phyloP scores from a whole-genome alignment of 30 jellyfish, hydroid and myxozoan genomes.

The Aurelia aurita complex sp. Pacific region DNA sequence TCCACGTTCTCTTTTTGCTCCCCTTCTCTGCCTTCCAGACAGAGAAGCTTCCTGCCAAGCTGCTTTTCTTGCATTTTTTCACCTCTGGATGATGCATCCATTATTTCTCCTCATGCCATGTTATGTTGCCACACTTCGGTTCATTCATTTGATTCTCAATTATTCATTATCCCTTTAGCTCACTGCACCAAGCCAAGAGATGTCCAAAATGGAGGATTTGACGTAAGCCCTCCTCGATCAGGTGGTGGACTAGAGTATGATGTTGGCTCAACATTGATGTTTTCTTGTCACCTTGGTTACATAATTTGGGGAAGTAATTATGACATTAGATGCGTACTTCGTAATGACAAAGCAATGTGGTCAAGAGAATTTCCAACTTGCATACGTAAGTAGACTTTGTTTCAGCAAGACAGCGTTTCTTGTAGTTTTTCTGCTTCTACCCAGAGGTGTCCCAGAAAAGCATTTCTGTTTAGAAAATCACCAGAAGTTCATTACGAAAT shows the following conservation, averaged over 20 bases:
- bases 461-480: too few species aligned
- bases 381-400: slow-evolving; percentile 16
- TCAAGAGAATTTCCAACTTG: slow-evolving; percentile 51
- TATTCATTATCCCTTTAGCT: slow-evolving; percentile 8
- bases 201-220: slow-evolving; percentile 15
- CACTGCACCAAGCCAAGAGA: slow-evolving; percentile 27
- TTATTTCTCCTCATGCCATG: background rate
- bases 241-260: slow-evolving; percentile 6
- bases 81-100: background rate
- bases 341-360: slow-evolving; percentile 34
- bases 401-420: background rate
- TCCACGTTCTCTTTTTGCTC: too few species aligned
- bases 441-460: too few species aligned
- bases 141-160: too few species aligned
- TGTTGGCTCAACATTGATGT: slow-evolving; percentile 24
- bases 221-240: background rate
- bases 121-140: too few species aligned
- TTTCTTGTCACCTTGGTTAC: slow-evolving; percentile 31
- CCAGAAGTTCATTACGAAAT: too few species aligned
- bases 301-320: slow-evolving; percentile 5
- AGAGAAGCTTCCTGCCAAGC: too few species aligned
- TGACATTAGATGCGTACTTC: background rate
- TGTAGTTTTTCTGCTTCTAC: too few species aligned
- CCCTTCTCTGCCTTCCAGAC: too few species aligned
- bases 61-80: too few species aligned